Evolutionary conservation across 2,888 invertebrate genomes (phyloP).

Genomic region (Gari tellinella): DNA sequence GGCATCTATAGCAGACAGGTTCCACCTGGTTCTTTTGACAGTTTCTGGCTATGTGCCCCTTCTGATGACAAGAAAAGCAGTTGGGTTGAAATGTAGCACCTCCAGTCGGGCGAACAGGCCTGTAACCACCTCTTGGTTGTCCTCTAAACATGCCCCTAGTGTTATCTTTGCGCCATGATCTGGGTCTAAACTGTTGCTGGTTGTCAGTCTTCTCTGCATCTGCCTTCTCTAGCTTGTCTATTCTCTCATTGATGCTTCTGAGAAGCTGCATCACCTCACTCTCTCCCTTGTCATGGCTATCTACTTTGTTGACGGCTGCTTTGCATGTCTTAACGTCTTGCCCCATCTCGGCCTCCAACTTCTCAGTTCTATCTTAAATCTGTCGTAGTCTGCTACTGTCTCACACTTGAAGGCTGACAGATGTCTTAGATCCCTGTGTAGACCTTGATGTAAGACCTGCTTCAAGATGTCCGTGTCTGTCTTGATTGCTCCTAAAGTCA

Average conservation of each 20-base stretch:
- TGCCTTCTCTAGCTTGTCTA: conserved; percentile 18
- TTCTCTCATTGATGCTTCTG: conserved; percentile 12
- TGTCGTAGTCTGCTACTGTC: conserved; percentile 21
- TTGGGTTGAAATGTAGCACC: conserved; percentile 9
- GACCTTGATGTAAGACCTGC: conserved; percentile 18
- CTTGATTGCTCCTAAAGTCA: conserved; percentile 12
- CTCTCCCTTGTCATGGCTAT: background rate
- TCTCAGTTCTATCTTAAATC: conserved; percentile 31
- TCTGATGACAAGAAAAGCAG: conserved; percentile 11
- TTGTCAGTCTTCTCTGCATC: background rate
- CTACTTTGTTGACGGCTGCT: background rate
- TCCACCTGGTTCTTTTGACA: background rate
- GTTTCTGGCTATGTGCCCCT: conserved; percentile 24
- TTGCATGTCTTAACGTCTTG: conserved; percentile 8
- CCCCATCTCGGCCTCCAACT: conserved; percentile 21
- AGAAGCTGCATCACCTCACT: conserved; percentile 28
- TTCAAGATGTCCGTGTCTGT: conserved; percentile 14
- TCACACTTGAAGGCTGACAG: conserved; percentile 25
- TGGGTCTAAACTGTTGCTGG: background rate
- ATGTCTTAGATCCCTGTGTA: conserved; percentile 14
- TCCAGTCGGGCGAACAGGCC: conserved; percentile 7
- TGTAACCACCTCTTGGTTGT: background rate
- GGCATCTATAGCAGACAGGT: conserved; percentile 9
- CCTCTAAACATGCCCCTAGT: background rate
- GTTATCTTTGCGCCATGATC: background rate